These are phyloP conservation scores for Jacana jacana DNA, from an alignment of 2,113 vertebrate species.

Conservation along the genomic window DNA sequence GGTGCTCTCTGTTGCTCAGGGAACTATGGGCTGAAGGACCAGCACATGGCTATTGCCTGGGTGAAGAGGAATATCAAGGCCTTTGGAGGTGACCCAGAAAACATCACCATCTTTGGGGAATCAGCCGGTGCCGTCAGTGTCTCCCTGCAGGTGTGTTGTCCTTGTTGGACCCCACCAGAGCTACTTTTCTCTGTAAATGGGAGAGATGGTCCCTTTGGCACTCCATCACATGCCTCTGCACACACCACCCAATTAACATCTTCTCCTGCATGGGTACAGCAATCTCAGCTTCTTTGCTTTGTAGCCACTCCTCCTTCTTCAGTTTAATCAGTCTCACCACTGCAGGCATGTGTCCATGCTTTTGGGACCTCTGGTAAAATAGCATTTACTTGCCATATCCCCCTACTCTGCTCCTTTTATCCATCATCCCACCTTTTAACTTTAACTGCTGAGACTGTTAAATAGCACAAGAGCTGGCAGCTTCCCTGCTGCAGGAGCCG, in stretches of 20 bases:
- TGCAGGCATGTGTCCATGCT: accelerated
- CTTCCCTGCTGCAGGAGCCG: neutral
- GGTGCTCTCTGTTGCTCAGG: conserved; percentile 64
- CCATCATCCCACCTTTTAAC: neutral
- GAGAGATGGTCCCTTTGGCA: neutral
- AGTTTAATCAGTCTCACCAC: neutral
- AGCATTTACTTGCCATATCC: neutral
- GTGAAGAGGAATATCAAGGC: conserved; percentile 91
- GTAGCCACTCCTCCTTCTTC: neutral
- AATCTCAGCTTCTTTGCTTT: neutral
- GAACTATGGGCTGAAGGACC: conserved; percentile 93
- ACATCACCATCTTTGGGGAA: conserved; percentile 93
- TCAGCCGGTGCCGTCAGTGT: conserved; percentile 86
- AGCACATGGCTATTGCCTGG: conserved; percentile 94
- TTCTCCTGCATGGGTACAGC: neutral
- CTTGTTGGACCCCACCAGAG: neutral
- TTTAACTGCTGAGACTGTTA: neutral
- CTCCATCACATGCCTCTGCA: neutral
- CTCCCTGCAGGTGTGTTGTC: conserved; percentile 84
- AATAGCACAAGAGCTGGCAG: accelerated
- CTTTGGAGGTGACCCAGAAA: conserved; percentile 90
- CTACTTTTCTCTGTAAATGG: too few species aligned
- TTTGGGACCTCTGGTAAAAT: neutral
- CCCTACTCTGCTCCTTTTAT: neutral
- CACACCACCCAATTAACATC: neutral